phyloP scores from a whole-genome alignment of 1,140 invertebrate genomes.

The Parasteatoda tepidariorum region DNA sequence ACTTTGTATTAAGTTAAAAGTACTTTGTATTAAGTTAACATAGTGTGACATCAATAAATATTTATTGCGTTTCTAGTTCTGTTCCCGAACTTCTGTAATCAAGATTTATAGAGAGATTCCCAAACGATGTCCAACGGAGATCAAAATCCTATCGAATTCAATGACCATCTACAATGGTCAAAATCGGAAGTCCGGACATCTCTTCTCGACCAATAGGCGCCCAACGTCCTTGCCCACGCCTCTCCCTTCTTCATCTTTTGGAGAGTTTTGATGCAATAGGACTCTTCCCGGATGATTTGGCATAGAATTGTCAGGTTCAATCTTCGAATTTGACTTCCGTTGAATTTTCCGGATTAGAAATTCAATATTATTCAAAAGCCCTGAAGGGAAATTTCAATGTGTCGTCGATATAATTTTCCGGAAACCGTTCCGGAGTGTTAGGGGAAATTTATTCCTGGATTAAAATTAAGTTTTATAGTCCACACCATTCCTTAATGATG shows the following conservation, averaged over 20 bases:
- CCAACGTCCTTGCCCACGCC: background rate
- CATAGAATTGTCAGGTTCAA: background rate
- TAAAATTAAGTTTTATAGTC: background rate
- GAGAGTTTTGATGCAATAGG: background rate
- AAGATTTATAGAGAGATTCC: too few relatives aligned
- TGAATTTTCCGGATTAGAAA: background rate
- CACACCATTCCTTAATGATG: too few relatives aligned
- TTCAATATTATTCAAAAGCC: background rate
- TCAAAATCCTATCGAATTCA: background rate
- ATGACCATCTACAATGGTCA: background rate
- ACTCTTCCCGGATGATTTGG: background rate
- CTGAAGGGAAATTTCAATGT: background rate
- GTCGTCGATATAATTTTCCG: background rate
- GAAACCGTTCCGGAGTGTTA: background rate
- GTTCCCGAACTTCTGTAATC: too few relatives aligned
- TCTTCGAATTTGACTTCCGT: background rate
- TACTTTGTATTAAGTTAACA: too few relatives aligned
- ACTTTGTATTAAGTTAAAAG: too few relatives aligned
- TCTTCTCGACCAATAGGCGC: background rate
- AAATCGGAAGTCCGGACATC: background rate
- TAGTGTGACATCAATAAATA: too few relatives aligned
- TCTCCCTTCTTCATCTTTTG: background rate
- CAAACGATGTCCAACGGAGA: background rate
- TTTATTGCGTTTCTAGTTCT: too few relatives aligned
- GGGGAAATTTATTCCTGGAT: background rate